phyloP scores from a whole-genome alignment of 1,140 invertebrate genomes.

The Macrotrachela quadricornifera region DNA sequence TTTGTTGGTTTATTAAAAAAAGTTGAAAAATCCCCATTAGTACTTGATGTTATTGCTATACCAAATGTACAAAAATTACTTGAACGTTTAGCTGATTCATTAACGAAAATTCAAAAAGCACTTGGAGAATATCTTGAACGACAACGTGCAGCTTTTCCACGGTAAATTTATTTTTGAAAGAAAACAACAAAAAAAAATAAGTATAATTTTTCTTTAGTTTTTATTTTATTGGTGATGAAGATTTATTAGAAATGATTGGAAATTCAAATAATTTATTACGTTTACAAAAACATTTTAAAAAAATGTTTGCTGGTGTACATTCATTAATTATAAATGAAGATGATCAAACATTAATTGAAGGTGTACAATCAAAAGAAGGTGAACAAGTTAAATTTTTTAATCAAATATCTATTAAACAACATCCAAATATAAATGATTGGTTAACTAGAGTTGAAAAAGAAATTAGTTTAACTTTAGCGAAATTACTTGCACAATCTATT shows the following conservation, averaged over 20 bases:
- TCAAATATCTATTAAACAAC: too few species aligned
- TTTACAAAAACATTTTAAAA: conserved; percentile 97
- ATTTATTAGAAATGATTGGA: conserved; percentile 94
- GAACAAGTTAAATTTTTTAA: conserved; percentile 50
- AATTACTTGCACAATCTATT: conserved; percentile 64
- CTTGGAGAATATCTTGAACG: conserved; percentile 92
- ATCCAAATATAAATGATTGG: conserved; percentile 71
- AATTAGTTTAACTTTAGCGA: conserved; percentile 83
- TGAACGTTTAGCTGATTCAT: conserved; percentile 82
- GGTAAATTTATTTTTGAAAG: too few species aligned
- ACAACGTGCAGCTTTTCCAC: conserved; percentile 83
- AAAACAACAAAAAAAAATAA: too few species aligned
- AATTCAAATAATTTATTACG: conserved; percentile 94
- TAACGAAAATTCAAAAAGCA: conserved; percentile 97
- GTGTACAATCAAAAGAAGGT: conserved; percentile 84
- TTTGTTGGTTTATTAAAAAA: conserved; percentile 96
- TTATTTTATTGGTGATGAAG: conserved; percentile 98
- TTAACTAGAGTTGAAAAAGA: conserved; percentile 72
- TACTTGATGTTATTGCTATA: conserved; percentile 94
- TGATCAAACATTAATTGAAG: conserved; percentile 56
- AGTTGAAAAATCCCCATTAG: conserved; percentile 77
- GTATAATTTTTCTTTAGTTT: conserved; percentile 38
- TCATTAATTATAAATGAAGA: conserved; percentile 70
- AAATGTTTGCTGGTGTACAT: conserved; percentile 97
- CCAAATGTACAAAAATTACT: conserved; percentile 73